A percentile compares a stretch with the other conserved stretches of the same genome.
Conservation (phyloP, 2,113 vertebrate genomes). For the Scopus umbretta region DNA sequence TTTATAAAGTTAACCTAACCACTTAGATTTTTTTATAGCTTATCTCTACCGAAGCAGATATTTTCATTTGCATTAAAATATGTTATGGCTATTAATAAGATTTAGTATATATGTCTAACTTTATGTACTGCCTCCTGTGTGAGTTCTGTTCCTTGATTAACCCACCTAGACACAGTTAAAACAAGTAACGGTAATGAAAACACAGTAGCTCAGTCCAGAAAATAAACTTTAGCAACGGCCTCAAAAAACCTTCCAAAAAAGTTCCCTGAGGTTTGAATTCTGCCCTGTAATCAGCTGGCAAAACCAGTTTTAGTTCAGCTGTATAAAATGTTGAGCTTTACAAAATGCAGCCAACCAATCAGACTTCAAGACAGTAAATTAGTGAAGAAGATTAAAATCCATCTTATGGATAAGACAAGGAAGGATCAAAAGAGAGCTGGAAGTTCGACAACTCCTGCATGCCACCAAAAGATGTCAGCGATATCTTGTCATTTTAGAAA, state of each 20-base stretch:
- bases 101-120: background rate
- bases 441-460: background rate
- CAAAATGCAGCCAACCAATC: background rate
- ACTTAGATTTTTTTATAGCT: background rate
- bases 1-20: background rate
- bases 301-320: background rate
- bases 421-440: background rate
- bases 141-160: background rate
- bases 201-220: background rate
- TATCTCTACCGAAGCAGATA: background rate
- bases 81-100: background rate
- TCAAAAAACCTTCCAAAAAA: background rate
- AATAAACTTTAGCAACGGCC: background rate
- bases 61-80: background rate
- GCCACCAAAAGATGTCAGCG: background rate
- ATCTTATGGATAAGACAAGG: background rate
- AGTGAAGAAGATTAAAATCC: background rate
- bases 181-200: background rate
- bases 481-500: background rate
- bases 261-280: background rate
- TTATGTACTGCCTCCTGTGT: background rate
- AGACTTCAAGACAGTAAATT: background rate
- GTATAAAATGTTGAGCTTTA: background rate
- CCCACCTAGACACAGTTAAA: background rate
- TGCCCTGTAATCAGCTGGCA: background rate